A percentile compares a stretch with the other conserved stretches of the same genome.
phyloP scores from a whole-genome alignment of 2,113 vertebrate species.

The Mesoclemmys tuberculata region DNA sequence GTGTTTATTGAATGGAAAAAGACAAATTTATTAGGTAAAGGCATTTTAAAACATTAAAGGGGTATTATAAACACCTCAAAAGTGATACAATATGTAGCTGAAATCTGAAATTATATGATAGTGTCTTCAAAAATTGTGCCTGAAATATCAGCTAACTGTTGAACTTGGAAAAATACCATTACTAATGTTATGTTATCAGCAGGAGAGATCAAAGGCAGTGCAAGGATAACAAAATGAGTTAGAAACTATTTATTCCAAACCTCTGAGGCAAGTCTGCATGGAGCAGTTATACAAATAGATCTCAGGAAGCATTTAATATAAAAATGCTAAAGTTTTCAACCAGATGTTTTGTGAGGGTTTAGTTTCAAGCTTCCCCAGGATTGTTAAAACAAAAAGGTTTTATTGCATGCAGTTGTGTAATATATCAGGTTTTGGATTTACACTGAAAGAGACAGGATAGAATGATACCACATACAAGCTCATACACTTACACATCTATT shows the following conservation, averaged over 20 bases:
- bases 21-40: background rate
- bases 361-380: conserved; percentile 60
- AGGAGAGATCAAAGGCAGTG: conserved; percentile 53
- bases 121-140: conserved; percentile 15
- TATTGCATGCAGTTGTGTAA: conserved; percentile 49
- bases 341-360: conserved; percentile 62
- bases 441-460: conserved; percentile 6
- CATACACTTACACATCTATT: conserved; percentile 32
- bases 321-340: conserved; percentile 55
- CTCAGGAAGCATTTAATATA: conserved; percentile 70
- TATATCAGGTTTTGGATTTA: conserved; percentile 48
- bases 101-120: background rate
- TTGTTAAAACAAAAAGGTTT: conserved; percentile 56
- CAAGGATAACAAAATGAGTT: conserved; percentile 51
- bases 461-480: conserved; percentile 8
- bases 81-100: background rate
- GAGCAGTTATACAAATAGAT: conserved; percentile 47
- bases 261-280: conserved; percentile 27
- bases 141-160: conserved; percentile 29
- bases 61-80: background rate
- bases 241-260: conserved; percentile 53
- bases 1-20: background rate
- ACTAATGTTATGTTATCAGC: conserved; percentile 20
- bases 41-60: background rate
- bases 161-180: conserved; percentile 22